These are phyloP conservation scores for Drosophila formosana DNA, from an alignment of 2,888 invertebrate species.

Conservation along the genomic window DNA sequence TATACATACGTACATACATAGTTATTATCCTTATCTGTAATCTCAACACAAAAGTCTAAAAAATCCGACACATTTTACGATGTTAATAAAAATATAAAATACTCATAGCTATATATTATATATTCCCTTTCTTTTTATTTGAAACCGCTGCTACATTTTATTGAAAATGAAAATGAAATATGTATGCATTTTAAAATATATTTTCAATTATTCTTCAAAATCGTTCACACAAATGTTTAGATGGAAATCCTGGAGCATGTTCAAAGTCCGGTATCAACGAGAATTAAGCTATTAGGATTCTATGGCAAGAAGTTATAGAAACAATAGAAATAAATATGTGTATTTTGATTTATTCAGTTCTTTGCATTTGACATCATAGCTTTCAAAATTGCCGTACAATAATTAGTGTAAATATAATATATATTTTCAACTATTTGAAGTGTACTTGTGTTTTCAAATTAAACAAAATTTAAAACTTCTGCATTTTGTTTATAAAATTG, in stretches of 20 bases:
- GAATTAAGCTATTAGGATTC: constrained; percentile 85
- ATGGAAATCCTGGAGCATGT: constrained; percentile 85
- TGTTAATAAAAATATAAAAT: constrained; percentile 38
- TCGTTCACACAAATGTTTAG: constrained; percentile 65
- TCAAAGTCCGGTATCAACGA: constrained; percentile 85
- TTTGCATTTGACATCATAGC: constrained; percentile 28
- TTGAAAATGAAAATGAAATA: constrained; percentile 34
- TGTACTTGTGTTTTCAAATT: constrained; percentile 49
- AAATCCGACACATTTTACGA: constrained; percentile 16
- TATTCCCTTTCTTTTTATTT: constrained; percentile 62
- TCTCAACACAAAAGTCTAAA: constrained; percentile 11
- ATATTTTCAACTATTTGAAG: constrained; percentile 41
- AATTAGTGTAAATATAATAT: constrained; percentile 69
- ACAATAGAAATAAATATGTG: constrained; percentile 39
- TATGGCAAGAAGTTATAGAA: constrained; percentile 85
- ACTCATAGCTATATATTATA: constrained; percentile 63
- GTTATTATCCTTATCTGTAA: constrained; percentile 31
- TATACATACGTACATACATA: constrained; percentile 23
- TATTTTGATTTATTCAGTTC: constrained; percentile 20
- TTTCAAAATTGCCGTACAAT: constrained; percentile 56
- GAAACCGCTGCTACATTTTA: constrained; percentile 52
- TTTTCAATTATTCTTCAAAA: constrained; percentile 40
- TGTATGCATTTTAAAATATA: constrained; percentile 39
- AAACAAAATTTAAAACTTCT: constrained; percentile 17
- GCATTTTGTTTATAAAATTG: constrained; percentile 31